These are phyloP conservation scores for Episyrphus balteatus DNA, from an alignment of 1,140 invertebrate genomes.

Conservation along the genomic window DNA sequence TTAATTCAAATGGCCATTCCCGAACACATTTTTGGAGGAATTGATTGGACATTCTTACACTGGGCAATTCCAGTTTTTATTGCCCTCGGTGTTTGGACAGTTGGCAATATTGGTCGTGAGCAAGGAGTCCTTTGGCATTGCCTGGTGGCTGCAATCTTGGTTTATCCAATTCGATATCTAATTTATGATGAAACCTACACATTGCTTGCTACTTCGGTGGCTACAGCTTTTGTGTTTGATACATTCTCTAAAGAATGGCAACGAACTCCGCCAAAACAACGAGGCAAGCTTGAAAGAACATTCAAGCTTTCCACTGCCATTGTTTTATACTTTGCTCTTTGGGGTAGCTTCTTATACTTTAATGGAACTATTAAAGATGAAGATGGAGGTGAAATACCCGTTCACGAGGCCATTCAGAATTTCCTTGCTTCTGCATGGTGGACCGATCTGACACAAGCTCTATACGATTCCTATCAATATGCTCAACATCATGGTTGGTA, in stretches of 20 bases:
- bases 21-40: slow-evolving; percentile 53
- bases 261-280: slow-evolving; percentile 45
- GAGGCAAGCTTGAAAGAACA: slow-evolving; percentile 36
- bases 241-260: slow-evolving; percentile 66
- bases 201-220: slow-evolving; percentile 52
- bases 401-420: slow-evolving; percentile 77
- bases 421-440: slow-evolving; percentile 81
- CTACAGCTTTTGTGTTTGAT: slow-evolving; percentile 56
- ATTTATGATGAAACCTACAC: slow-evolving; percentile 57
- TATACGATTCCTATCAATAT: slow-evolving; percentile 64
- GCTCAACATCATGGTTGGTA: slow-evolving; percentile 72
- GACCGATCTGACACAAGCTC: slow-evolving; percentile 59
- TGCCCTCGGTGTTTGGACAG: slow-evolving; percentile 72
- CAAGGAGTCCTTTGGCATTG: slow-evolving; percentile 55
- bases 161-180: slow-evolving; percentile 53
- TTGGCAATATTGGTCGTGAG: slow-evolving; percentile 82
- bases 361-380: slow-evolving; percentile 77
- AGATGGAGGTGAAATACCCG: slow-evolving; percentile 76
- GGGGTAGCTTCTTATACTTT: slow-evolving; percentile 74
- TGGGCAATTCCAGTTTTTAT: slow-evolving; percentile 59
- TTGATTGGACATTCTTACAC: slow-evolving; percentile 57
- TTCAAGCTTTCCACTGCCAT: slow-evolving; percentile 46
- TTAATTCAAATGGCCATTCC: slow-evolving; percentile 66
- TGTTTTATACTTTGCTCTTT: slow-evolving; percentile 59
- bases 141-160: slow-evolving; percentile 54